Conservation (phyloP, 2,113 vertebrate genomes). For the Saccopteryx bilineata region DNA sequence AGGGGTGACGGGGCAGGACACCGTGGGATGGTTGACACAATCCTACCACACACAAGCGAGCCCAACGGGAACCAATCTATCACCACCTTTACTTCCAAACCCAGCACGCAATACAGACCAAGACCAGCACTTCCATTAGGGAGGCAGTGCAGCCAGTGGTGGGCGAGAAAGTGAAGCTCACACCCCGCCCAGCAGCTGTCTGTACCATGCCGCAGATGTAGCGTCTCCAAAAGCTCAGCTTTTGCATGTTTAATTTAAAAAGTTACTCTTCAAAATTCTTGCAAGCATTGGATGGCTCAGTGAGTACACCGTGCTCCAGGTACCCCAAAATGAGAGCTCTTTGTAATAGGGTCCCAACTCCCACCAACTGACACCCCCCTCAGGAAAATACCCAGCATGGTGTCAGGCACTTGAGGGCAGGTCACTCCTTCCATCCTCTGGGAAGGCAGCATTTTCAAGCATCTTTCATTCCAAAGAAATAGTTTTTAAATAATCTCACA, state of each 20-base stretch:
- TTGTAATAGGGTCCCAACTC: rapidly evolving
- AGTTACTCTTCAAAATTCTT: neutral
- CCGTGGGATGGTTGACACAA: rapidly evolving
- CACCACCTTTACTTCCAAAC: rapidly evolving
- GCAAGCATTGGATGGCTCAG: rapidly evolving
- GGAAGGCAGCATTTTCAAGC: rapidly evolving
- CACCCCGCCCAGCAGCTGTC: neutral
- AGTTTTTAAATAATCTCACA: neutral
- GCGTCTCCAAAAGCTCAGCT: too few species aligned
- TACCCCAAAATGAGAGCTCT: rapidly evolving
- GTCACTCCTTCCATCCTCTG: too few species aligned
- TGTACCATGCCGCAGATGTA: rapidly evolving
- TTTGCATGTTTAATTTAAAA: too few species aligned
- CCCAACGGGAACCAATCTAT: neutral
- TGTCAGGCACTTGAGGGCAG: rapidly evolving
- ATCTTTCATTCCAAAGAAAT: neutral
- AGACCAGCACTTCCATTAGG: too few species aligned
- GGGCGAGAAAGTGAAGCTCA: neutral
- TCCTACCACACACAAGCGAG: rapidly evolving
- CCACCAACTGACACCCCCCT: rapidly evolving
- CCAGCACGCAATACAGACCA: rapidly evolving
- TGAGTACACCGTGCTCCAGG: rapidly evolving
- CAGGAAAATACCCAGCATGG: rapidly evolving
- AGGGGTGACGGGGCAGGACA: rapidly evolving
- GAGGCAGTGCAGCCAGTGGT: rapidly evolving